These are phyloP conservation scores for Phalloptychus januarius DNA, from an alignment of 2,797 vertebrate genomes.

Conservation along the genomic window DNA sequence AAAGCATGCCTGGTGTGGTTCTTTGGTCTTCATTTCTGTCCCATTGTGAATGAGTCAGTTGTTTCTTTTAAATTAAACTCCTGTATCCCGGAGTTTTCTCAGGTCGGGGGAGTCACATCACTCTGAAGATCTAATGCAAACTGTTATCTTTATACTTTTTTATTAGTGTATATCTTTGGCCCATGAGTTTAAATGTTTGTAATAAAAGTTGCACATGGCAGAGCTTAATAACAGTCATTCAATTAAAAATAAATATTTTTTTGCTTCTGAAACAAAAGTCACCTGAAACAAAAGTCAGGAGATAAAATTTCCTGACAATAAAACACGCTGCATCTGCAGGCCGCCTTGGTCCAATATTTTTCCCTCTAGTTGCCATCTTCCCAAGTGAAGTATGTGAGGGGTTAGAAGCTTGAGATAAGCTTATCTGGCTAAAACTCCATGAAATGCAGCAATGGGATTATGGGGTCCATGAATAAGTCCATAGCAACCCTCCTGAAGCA, in stretches of 20 bases:
- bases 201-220: not conserved
- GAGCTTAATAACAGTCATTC: not conserved
- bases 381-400: conserved; percentile 87
- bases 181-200: not conserved
- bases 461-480: conserved; percentile 78
- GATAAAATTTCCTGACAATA: not conserved
- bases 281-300: not conserved
- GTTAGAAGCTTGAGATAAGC: conserved; percentile 82
- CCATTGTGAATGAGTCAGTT: not conserved
- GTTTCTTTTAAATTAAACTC: not conserved
- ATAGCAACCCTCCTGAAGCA: conserved; percentile 64
- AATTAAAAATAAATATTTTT: not conserved
- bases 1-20: too few relatives aligned
- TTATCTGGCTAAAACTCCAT: conserved; percentile 86
- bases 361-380: conserved; percentile 85
- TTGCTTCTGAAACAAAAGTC: not conserved
- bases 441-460: conserved; percentile 92
- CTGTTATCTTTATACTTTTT: not conserved
- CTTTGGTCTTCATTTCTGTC: too few relatives aligned
- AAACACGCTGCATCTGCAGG: too few relatives aligned
- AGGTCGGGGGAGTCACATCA: not conserved
- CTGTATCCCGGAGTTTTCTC: not conserved
- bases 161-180: not conserved
- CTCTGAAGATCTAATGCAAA: not conserved
- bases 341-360: conserved; percentile 16